These are phyloP conservation scores for Lichenostomus cassidix DNA, from an alignment of 2,113 vertebrate genomes.

Conservation along the genomic window DNA sequence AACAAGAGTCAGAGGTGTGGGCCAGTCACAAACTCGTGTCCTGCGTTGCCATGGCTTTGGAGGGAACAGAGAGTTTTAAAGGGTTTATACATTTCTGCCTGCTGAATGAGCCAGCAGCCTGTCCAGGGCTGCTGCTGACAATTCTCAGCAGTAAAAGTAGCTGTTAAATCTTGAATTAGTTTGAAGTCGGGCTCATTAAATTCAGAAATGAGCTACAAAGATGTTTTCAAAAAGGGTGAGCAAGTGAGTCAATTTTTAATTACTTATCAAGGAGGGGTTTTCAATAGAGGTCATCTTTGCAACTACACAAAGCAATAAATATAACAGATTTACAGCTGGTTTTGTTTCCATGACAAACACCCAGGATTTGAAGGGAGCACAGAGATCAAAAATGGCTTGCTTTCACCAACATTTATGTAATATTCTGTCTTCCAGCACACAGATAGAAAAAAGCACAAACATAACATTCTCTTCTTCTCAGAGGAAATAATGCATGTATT, in stretches of 20 bases:
- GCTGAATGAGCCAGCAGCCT: background rate
- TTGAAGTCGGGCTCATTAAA: conserved; percentile 31
- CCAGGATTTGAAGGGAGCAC: background rate
- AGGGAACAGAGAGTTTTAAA: background rate
- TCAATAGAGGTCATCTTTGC: background rate
- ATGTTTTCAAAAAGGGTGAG: background rate
- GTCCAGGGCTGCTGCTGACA: background rate
- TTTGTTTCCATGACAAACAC: background rate
- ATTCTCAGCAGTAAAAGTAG: background rate
- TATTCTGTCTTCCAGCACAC: background rate
- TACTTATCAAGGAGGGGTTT: background rate
- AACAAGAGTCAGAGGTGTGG: background rate
- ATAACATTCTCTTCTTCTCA: background rate
- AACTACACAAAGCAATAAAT: background rate
- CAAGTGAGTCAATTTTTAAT: conserved; percentile 23
- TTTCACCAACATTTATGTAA: background rate
- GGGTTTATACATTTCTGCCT: background rate
- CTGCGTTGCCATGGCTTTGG: background rate
- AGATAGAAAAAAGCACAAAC: background rate
- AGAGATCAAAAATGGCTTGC: background rate
- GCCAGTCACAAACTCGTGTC: background rate
- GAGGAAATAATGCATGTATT: background rate
- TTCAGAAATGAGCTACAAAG: background rate
- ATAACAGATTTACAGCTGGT: background rate
- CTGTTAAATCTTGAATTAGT: background rate